phyloP scores from a whole-genome alignment of 2,888 invertebrate genomes.

The Cosmopolites sordidus region DNA sequence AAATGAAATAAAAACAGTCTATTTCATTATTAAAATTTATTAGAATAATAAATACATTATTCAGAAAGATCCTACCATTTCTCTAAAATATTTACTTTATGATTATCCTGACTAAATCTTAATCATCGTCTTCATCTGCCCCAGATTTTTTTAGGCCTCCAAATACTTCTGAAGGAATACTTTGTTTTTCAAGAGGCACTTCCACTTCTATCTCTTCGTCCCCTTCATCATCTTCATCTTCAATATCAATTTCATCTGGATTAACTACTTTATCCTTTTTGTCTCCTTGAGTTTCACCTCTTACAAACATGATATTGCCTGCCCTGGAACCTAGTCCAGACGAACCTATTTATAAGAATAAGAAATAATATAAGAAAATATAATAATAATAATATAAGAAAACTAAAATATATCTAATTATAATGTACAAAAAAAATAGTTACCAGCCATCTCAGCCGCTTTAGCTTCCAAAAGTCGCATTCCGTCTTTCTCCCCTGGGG shows the following conservation, averaged over 20 bases:
- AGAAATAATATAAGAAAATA: background rate
- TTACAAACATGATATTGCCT: slow-evolving; percentile 77
- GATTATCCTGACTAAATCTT: background rate
- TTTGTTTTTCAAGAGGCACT: slow-evolving; percentile 74
- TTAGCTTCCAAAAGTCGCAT: slow-evolving; percentile 86
- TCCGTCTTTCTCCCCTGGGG: slow-evolving; percentile 75
- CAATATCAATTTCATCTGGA: slow-evolving; percentile 86
- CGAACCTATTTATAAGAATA: slow-evolving; percentile 35
- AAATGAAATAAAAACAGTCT: no score
- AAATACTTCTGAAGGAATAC: slow-evolving; percentile 87
- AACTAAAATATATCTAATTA: background rate
- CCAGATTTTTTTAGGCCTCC: slow-evolving; percentile 62
- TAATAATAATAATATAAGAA: background rate
- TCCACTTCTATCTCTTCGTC: slow-evolving; percentile 55
- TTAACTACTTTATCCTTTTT: slow-evolving; percentile 69
- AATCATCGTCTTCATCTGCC: background rate
- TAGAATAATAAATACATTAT: no score
- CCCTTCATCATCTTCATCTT: slow-evolving; percentile 57
- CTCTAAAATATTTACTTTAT: no score
- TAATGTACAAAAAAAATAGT: background rate
- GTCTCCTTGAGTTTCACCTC: slow-evolving; percentile 78
- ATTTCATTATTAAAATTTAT: no score
- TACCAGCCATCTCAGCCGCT: slow-evolving; percentile 62
- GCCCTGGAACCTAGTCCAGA: slow-evolving; percentile 43
- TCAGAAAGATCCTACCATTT: no score